Evolutionary conservation across 2,797 vertebrate genomes (phyloP).

Genomic region (Sebastes wilsoni): DNA sequence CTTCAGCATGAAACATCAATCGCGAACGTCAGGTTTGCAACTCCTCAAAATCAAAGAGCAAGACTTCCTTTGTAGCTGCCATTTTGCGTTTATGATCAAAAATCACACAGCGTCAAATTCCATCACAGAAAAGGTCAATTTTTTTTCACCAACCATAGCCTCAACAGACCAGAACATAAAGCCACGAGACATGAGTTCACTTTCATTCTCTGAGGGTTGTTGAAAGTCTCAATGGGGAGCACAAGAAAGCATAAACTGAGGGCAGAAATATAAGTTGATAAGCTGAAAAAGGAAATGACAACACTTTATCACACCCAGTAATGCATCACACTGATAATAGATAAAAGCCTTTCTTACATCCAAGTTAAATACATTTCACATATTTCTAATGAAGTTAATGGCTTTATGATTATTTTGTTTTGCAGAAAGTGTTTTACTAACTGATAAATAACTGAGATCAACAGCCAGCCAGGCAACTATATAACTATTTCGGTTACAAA

Average conservation of each 20-base stretch:
- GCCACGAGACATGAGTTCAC: background rate
- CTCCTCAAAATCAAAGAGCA: slow-evolving; percentile 23
- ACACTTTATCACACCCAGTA: background rate
- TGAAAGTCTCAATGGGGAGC: background rate
- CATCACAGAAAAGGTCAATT: slow-evolving; percentile 41
- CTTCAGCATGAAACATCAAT: slow-evolving; percentile 7
- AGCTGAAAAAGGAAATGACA: background rate
- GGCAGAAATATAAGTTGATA: background rate
- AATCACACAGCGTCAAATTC: slow-evolving; percentile 29
- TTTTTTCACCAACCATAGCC: slow-evolving; percentile 3
- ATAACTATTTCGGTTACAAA: background rate
- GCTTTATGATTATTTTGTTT: background rate
- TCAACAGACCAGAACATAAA: slow-evolving; percentile 38
- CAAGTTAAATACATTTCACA: background rate
- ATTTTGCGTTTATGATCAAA: slow-evolving; percentile 50
- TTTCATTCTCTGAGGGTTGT: slow-evolving; percentile 15
- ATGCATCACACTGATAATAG: background rate
- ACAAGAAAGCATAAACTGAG: background rate
- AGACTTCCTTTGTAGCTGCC: slow-evolving; percentile 17
- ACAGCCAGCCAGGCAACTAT: background rate
- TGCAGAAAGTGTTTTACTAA: background rate
- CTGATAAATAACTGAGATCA: background rate
- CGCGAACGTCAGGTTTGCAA: slow-evolving; percentile 6
- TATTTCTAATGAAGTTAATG: background rate
- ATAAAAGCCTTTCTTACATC: background rate